Percentiles rank a stretch among this genome's conserved stretches.
phyloP scores from a whole-genome alignment of 30 jellyfish, hydroid and myxozoan genomes.

The Aurelia aurita region DNA sequence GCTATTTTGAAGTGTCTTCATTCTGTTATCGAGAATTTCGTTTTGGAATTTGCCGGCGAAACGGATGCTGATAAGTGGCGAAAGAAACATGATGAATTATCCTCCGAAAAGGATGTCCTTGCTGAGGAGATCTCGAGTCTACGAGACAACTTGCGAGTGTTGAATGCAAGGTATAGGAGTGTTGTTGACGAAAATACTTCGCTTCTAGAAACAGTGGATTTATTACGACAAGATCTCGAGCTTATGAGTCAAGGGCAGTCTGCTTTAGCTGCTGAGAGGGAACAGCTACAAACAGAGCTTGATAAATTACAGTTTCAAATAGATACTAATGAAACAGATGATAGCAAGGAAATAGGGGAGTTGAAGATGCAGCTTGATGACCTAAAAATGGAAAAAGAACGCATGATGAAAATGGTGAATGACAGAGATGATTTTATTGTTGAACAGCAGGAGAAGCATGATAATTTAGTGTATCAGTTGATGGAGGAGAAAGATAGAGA shows the following conservation, averaged over 20 bases:
- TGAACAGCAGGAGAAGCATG: slow-evolving; percentile 80
- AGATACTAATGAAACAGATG: slow-evolving; percentile 84
- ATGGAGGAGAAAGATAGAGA: slow-evolving; percentile 74
- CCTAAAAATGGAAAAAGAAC: slow-evolving; percentile 73
- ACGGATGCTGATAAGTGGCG: slow-evolving; percentile 79
- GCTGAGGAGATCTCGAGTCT: slow-evolving; percentile 23
- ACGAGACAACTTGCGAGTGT: slow-evolving; percentile 30
- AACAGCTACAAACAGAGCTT: slow-evolving; percentile 69
- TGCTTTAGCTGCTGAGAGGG: slow-evolving; percentile 69
- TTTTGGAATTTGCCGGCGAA: slow-evolving; percentile 34
- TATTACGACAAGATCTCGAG: slow-evolving; percentile 65
- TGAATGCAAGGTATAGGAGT: slow-evolving; percentile 32
- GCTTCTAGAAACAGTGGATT: slow-evolving; percentile 60
- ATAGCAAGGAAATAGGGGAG: slow-evolving; percentile 82
- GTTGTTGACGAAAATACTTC: slow-evolving; percentile 57
- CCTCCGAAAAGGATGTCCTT: slow-evolving; percentile 18
- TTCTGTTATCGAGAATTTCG: slow-evolving; percentile 15
- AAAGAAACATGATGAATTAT: slow-evolving; percentile 23
- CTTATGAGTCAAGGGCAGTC: slow-evolving; percentile 69
- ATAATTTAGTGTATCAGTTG: slow-evolving; percentile 53
- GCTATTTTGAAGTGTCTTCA: slow-evolving; percentile 8
- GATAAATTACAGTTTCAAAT: slow-evolving; percentile 83
- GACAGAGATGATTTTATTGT: slow-evolving; percentile 68
- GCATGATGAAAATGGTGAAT: slow-evolving; percentile 64
- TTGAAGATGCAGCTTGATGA: slow-evolving; percentile 77